Evolutionary conservation across 2,113 vertebrate species (phyloP), one percentile per base, ranked within the genome.

Genomic region (Stegastes partitus): DNA sequence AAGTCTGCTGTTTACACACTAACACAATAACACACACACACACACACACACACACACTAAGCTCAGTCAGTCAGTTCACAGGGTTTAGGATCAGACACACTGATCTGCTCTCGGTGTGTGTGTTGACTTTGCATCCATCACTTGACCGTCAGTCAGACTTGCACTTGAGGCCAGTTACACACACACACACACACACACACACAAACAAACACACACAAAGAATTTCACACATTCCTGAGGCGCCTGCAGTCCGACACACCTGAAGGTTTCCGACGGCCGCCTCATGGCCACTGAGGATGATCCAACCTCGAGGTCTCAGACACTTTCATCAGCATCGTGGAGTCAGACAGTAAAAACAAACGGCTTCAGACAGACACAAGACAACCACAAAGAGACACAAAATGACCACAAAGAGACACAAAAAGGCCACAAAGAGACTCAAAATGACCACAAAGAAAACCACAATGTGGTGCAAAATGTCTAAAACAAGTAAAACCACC

Each of bases 191-290:
- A 47, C 26, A 51, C 57, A 53, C 51, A 21, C 34, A 39, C 55
- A 6, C 69, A 28, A 58, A 63, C n/a, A n/a, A n/a, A n/a, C n/a
- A 21, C 34, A 39, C 55, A 6, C 69, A 28, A 58, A 63, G 15
- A 45, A 80, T 77, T 83, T 86, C 82, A 71, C 81, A 82, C 81
- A 76, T 74, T 77, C 76, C 79, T 74, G 74, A 73, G 75, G 63
- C 26, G 82, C 71, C 67, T 85, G 68, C 34, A 53, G 70, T 26
- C 70, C 15, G 21, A 53, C 83, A 59, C 57, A 81, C 77, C 77
- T 73, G 78, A 63, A 34, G n/a, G n/a, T n/a, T n/a, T n/a, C n/a
- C n/a, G n/a, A n/a, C n/a, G 68, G 23, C 26, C 49, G 73, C 47
- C 49, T 0, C 11, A 15, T 10, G 14, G n/a, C 50, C 26, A 28